phyloP scores from a whole-genome alignment of 2,797 vertebrate genomes.

The Pangasius macronema region DNA sequence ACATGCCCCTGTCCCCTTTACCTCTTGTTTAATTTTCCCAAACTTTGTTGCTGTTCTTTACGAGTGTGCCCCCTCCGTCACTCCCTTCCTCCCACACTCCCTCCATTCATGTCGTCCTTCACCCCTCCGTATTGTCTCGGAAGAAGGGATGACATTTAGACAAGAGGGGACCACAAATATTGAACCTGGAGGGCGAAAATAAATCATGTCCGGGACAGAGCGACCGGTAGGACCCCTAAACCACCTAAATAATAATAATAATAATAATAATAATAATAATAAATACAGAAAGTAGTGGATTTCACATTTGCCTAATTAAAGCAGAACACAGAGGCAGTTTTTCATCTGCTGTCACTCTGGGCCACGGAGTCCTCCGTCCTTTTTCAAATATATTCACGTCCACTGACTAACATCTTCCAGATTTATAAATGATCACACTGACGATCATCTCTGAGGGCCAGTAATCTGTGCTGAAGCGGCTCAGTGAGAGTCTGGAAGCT shows the following conservation, averaged over 20 bases:
- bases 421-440: not conserved
- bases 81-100: slow-evolving; percentile 59
- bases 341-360: no score
- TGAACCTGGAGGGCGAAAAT: slow-evolving; percentile 79
- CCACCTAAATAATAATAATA: not conserved
- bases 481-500: not conserved
- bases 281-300: not conserved
- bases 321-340: not conserved
- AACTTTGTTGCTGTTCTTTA: slow-evolving; percentile 84
- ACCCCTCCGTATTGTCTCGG: slow-evolving; percentile 78
- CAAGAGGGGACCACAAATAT: slow-evolving; percentile 85
- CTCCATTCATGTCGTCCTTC: slow-evolving; percentile 64
- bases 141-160: slow-evolving; percentile 86
- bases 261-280: not conserved
- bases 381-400: no score
- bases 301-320: not conserved
- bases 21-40: slow-evolving; percentile 87
- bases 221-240: slow-evolving; percentile 32
- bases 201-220: slow-evolving; percentile 72
- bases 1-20: slow-evolving; percentile 68
- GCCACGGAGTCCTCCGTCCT: no score
- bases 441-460: not conserved
- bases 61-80: slow-evolving; percentile 67
- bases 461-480: no score
- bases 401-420: not conserved